phyloP scores from a whole-genome alignment of 2,797 vertebrate species.

The Caiman crocodilus region DNA sequence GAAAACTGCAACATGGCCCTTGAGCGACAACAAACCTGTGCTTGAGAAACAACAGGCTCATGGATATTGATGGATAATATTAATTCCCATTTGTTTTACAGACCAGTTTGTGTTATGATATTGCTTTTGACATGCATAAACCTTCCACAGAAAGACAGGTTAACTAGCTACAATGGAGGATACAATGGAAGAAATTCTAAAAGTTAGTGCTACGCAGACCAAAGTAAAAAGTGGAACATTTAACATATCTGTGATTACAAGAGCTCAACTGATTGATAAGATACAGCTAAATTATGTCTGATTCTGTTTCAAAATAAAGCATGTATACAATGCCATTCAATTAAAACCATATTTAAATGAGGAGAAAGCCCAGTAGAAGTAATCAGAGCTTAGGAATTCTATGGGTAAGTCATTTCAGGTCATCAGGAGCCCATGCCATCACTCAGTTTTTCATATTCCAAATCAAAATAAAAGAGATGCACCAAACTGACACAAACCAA shows the following conservation, averaged over 20 bases:
- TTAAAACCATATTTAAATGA: conserved; percentile 45
- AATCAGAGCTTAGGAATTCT: conserved; percentile 29
- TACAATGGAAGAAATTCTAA: not conserved
- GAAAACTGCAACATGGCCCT: not conserved
- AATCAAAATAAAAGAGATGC: conserved; percentile 52
- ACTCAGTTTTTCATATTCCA: conserved; percentile 43
- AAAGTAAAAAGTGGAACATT: not conserved
- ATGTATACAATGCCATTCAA: conserved; percentile 16
- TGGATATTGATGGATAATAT: not conserved
- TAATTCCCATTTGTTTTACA: not conserved
- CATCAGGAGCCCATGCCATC: not conserved
- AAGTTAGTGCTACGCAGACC: not conserved
- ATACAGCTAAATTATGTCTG: not conserved
- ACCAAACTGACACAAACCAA: conserved; percentile 36
- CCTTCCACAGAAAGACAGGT: not conserved
- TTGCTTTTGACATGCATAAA: not conserved
- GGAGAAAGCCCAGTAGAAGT: conserved; percentile 56
- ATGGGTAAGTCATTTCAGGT: conserved; percentile 44
- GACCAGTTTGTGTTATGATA: not conserved
- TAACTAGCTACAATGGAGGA: not conserved
- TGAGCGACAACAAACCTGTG: not conserved
- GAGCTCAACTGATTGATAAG: not conserved
- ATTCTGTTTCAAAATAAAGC: conserved; percentile 56
- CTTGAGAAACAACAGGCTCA: not conserved
- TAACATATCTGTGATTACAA: not conserved